These are phyloP conservation scores for Syngnathus acus DNA, from an alignment of 2,797 vertebrate species.

Conservation along the genomic window DNA sequence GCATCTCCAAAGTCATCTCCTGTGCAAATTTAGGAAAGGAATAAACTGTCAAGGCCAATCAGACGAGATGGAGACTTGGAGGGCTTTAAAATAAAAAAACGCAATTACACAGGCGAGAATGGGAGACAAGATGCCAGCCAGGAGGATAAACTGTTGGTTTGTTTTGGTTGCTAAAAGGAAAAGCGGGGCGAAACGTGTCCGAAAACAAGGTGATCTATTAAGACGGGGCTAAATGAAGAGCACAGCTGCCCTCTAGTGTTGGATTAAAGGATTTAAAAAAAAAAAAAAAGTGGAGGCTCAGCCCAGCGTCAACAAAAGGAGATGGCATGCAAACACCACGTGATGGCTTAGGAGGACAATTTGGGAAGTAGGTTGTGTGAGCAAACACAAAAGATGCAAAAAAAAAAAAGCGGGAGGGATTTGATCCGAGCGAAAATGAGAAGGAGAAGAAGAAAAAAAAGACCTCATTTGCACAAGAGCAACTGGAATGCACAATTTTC, in stretches of 20 bases:
- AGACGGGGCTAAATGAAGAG: conserved; percentile 20
- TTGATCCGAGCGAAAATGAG: background rate
- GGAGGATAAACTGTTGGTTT: background rate
- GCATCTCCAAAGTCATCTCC: conserved; percentile 3
- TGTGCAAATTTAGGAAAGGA: conserved; percentile 34
- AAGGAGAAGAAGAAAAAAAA: background rate
- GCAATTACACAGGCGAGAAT: conserved; percentile 9
- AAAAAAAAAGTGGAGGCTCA: background rate
- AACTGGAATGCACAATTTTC: background rate
- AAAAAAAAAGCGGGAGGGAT: background rate
- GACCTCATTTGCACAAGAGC: conserved; percentile 1
- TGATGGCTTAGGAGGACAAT: conserved; percentile 2
- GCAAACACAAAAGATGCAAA: background rate
- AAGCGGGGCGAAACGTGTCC: background rate
- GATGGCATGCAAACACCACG: background rate
- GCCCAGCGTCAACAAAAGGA: background rate
- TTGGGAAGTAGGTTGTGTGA: conserved; percentile 3
- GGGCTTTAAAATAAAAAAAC: conserved; percentile 27
- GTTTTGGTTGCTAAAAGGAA: background rate
- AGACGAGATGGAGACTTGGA: conserved; percentile 29
- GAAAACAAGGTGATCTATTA: background rate
- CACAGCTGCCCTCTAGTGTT: conserved; percentile 64
- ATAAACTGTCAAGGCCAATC: conserved; percentile 47
- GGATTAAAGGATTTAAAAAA: conserved; percentile 5
- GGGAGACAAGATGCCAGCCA: background rate